Evolutionary conservation across 1,140 invertebrate genomes (phyloP), one percentile per base, ranked within the genome.

Genomic region (Hyles euphorbiae): DNA sequence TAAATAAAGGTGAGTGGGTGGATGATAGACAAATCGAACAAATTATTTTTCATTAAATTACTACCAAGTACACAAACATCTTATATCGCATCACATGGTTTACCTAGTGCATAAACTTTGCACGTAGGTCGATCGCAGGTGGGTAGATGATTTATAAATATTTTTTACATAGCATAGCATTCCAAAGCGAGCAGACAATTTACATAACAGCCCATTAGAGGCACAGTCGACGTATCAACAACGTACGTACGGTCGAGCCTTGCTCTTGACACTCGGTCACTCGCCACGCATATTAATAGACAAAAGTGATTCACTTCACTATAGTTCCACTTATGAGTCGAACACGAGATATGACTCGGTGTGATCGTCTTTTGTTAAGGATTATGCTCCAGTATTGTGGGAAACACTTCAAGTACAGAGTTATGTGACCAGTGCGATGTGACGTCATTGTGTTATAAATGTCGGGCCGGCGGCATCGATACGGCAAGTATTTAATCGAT

Each of bases 201-300:
- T 68, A 65, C 59, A 65, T 58, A 62, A 60, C 46, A 56, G 40
- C 58, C 48, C 56, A 68, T 61, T 70, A 69, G 61, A 58, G 60
- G 56, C 53, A 57, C 63, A 53, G n/a, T 11, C 11, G 60, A 57
- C 63, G 67, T 61, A 58, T 55, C 65, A 67, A 43, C 70, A 63
- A 63, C 61, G 73, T 70, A 81, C 66, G 72, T 61, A 71, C 64
- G 69, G 63, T 68, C 68, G 65, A 76, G 70, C 80, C 81, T 87
- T 83, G 81, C 73, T 87, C 83, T 87, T 87, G 83, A 87, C 83
- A 83, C 67, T 68, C 78, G 84, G 84, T 85, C 81, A 83, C 81
- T 87, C 70, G 82, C 74, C 75, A 80, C 78, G 83, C 83, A 85
- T 87, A 87, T 81, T 87, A 87, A 87, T 87, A 87, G 81, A 79